Evolutionary conservation across 2,113 vertebrate species (phyloP).

Genomic region (Chloropsis cyanopogon): DNA sequence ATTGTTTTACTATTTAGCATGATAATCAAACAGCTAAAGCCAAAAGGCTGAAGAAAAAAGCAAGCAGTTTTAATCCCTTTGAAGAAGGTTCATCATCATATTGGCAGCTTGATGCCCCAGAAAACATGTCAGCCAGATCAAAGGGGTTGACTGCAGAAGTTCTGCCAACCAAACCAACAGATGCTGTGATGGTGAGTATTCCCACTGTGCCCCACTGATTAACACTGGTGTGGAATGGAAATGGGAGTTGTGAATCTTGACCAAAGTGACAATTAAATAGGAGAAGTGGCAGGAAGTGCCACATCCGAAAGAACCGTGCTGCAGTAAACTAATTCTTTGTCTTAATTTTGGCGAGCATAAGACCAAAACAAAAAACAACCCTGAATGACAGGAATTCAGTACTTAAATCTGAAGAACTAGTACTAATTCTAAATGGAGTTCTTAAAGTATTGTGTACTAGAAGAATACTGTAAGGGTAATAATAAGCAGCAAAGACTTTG

Average conservation of each 20-base stretch:
- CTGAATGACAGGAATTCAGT: neutral
- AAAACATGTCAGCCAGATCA: neutral
- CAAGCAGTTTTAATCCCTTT: neutral
- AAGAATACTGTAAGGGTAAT: neutral
- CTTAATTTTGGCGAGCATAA: neutral
- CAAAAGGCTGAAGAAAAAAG: neutral
- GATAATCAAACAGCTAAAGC: neutral
- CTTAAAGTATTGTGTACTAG: neutral
- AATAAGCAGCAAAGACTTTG: neutral
- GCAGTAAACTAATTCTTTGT: neutral
- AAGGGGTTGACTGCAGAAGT: neutral
- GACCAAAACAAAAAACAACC: neutral
- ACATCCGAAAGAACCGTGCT: neutral
- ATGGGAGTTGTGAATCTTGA: neutral
- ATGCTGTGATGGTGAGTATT: constrained; percentile 17
- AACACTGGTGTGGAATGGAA: neutral
- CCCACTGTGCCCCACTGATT: neutral
- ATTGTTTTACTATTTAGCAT: neutral
- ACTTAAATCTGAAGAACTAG: neutral
- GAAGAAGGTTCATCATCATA: neutral
- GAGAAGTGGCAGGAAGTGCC: neutral
- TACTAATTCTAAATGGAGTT: neutral
- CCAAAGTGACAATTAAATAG: neutral
- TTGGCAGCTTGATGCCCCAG: neutral
- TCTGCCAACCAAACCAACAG: neutral